Evolutionary conservation across 2,888 invertebrate genomes (phyloP).

Genomic region (Polia nebulosa): DNA sequence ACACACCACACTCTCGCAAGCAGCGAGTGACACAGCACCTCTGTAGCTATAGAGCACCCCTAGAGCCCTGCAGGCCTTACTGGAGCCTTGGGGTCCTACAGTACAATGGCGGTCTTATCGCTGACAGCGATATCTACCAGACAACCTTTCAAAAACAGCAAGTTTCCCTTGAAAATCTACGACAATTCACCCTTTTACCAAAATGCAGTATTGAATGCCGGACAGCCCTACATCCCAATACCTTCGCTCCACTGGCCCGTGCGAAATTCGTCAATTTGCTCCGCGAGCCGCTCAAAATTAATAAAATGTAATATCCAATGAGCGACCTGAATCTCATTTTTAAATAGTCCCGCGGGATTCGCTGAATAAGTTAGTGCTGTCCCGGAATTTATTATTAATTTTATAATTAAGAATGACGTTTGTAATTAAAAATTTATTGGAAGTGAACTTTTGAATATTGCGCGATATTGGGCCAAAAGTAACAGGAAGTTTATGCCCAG

Average conservation of each 20-base stretch:
- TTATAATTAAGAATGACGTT: slow-evolving; percentile 33
- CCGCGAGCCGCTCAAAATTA: slow-evolving; percentile 64
- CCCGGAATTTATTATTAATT: slow-evolving; percentile 35
- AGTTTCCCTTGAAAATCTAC: not conserved
- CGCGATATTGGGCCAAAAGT: no score
- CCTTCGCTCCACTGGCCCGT: slow-evolving; percentile 55
- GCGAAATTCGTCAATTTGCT: slow-evolving; percentile 65
- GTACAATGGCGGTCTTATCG: no score
- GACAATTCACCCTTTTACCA: not conserved
- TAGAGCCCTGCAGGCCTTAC: no score
- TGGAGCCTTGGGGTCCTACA: no score
- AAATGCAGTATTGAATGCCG: not conserved
- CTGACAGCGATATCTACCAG: not conserved
- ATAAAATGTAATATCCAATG: slow-evolving; percentile 67
- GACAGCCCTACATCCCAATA: slow-evolving; percentile 47
- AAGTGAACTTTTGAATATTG: not conserved
- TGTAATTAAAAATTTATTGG: not conserved
- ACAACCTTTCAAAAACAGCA: not conserved
- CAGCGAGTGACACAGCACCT: no score
- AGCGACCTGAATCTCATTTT: slow-evolving; percentile 57
- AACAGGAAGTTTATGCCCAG: not conserved
- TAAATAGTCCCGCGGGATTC: slow-evolving; percentile 51
- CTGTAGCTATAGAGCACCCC: no score
- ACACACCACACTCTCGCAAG: no score
- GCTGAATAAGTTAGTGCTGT: slow-evolving; percentile 54